These are phyloP conservation scores for Harpagifer antarcticus DNA, from an alignment of 2,797 vertebrate species.

Conservation along the genomic window DNA sequence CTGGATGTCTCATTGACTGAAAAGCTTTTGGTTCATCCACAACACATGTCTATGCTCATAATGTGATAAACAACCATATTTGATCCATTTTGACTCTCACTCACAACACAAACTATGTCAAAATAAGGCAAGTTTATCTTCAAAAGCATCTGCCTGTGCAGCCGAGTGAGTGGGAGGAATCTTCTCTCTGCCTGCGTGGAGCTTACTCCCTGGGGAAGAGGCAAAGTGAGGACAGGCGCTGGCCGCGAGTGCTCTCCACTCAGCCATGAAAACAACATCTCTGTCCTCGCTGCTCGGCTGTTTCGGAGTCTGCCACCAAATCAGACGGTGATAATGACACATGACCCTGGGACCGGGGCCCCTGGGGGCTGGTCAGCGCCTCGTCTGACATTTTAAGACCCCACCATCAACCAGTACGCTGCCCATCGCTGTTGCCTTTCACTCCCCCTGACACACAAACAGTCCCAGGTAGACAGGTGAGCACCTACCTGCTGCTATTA, in stretches of 20 bases:
- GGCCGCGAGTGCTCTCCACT: slow-evolving; percentile 74
- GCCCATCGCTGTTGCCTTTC: slow-evolving; percentile 26
- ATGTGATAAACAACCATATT: not conserved
- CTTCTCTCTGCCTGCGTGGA: slow-evolving; percentile 40
- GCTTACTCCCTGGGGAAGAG: slow-evolving; percentile 56
- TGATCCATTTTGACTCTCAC: not conserved
- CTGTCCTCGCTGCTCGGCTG: slow-evolving; percentile 69
- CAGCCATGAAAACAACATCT: slow-evolving; percentile 83
- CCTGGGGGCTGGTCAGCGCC: slow-evolving; percentile 41
- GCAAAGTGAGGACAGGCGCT: slow-evolving; percentile 67
- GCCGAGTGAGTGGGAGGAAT: slow-evolving; percentile 55
- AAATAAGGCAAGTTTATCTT: slow-evolving; percentile 24
- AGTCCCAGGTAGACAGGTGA: not conserved
- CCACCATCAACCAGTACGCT: slow-evolving; percentile 30
- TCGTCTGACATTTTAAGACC: slow-evolving; percentile 52
- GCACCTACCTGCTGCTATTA: slow-evolving; percentile 24
- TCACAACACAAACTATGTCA: slow-evolving; percentile 3
- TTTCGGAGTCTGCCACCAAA: slow-evolving; percentile 52
- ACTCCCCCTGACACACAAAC: slow-evolving; percentile 11
- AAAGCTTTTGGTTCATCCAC: not conserved
- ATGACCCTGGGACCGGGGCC: slow-evolving; percentile 46
- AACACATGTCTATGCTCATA: not conserved
- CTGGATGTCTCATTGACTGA: not conserved
- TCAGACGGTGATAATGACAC: slow-evolving; percentile 71
- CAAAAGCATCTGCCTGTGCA: slow-evolving; percentile 41